Evolutionary conservation across 1,140 invertebrate species (phyloP), one percentile per base, ranked within the genome.

Genomic region (Planococcus citri): DNA sequence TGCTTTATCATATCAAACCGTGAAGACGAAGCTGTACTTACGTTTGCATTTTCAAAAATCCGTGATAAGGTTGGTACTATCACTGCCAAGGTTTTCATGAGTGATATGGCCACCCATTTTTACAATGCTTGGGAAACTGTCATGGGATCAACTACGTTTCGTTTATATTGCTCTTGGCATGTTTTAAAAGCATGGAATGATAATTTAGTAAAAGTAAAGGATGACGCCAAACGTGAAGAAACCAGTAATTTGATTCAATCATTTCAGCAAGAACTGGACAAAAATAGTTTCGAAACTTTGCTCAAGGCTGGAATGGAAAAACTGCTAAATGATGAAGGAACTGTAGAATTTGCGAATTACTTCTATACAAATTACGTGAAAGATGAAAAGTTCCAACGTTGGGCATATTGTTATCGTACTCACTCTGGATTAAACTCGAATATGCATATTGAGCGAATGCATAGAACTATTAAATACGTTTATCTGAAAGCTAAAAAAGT

Each of bases 141-240:
- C 14, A 70, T 70, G 70, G 58, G 60, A 29, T 27, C 20, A 37
- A 20, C 58, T 67, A 9, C 9, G 14, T 22, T 17, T 33, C 14
- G 61, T 24, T 20, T 70, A 8, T 70, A 27, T 21, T 64, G 70
- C 33, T 17, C 70, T n/a, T 70, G 70, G 70, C 70, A 70, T 20
- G 70, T 67, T 8, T 6, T 8, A 8, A 37, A 37, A 37, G 33
- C 33, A 8, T 37, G 14, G 33, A 37, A 14, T 6, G 24, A 29
- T 57, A 25, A 20, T 22, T 14, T 70, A n/a, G 14, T n/a, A 12
- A 68, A 68, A 68, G 25, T 68, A n/a, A 25, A 25, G 27, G 24
- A 2, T 14, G 20, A 25, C 9, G 25, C 20, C 20, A 68, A 68
- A 27, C 21, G 29, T 14, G 58, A 21, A 12, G 20, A 61, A 27